Evolutionary conservation across 1,140 invertebrate species (phyloP), one percentile per base, ranked within the genome.

Genomic region (Zophobas morio): DNA sequence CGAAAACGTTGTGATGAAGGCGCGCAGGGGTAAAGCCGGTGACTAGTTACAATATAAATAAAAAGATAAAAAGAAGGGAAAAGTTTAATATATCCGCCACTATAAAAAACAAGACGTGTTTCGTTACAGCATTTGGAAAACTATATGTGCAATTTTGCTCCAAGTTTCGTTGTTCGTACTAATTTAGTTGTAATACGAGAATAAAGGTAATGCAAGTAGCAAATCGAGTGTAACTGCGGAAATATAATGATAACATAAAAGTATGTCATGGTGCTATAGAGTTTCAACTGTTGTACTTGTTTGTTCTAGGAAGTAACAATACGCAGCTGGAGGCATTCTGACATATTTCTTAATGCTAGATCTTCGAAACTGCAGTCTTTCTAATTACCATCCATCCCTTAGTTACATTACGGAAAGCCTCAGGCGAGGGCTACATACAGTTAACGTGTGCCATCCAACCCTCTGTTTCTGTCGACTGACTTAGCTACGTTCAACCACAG

Each of bases 391-490:
- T 73, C 71, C 71, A 56, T 56, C 71, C 71, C 49, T 33, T 5
- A 20, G 35, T 37, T 73, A 73, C 54, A 73, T 73, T 73, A 73
- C 54, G 49, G 33, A 73, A 73, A 73, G 54, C 71, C 51, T 73
- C 71, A 73, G 54, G 49, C 71, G 49, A 56, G 46, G 47, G 54
- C 71, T 54, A 73, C 71, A 56, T 73, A 72, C 70, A 72, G 47
- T 72, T 72, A 72, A 72, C 70, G 47, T 72, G 51, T 54, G 51
- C 71, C 54, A 73, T 73, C 54, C 71, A 73, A 73, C 71, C 71
- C 54, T 73, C 71, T 73, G 49, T 73, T 73, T 66, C 60, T 66
- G 70, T 71, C 76, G 76, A 63, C 53, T 77, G 76, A 77, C 76
- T 77, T 77, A 73, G 39, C 76, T 54, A 53, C 56, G 57, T 70